Evolutionary conservation across 2,113 vertebrate species (phyloP).

Genomic region (Nothoprocta perdicaria): DNA sequence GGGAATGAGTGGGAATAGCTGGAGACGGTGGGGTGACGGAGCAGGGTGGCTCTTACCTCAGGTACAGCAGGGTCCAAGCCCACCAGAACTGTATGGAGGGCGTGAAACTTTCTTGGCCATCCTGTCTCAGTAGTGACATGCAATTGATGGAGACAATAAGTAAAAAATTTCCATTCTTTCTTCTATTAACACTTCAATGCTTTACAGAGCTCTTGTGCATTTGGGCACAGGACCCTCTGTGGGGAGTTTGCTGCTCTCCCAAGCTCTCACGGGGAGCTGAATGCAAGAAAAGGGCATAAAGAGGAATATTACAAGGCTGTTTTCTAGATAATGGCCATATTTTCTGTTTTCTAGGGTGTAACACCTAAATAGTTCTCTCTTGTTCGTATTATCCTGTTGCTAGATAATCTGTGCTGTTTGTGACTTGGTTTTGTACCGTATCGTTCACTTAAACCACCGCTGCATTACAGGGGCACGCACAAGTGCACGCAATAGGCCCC

Average conservation of each 20-base stretch:
- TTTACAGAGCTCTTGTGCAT: fast-evolving
- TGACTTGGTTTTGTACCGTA: neutral
- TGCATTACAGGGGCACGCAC: neutral
- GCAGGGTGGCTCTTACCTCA: neutral
- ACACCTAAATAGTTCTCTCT: neutral
- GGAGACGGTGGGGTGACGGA: neutral
- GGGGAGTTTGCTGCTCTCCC: no score
- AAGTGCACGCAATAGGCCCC: neutral
- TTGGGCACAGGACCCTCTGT: neutral
- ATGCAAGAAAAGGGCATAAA: neutral
- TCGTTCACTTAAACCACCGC: neutral
- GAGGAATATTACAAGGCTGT: neutral
- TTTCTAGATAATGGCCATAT: neutral
- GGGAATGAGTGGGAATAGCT: fast-evolving
- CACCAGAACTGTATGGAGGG: neutral
- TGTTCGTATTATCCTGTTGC: neutral
- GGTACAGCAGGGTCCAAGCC: fast-evolving
- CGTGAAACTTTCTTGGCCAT: fast-evolving
- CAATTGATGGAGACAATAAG: no score
- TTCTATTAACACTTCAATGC: neutral
- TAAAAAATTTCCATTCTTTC: neutral
- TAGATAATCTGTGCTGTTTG: neutral
- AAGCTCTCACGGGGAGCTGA: neutral
- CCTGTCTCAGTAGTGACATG: neutral
- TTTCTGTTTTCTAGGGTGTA: neutral